Percentiles rank a stretch among this genome's conserved stretches.
Conservation (phyloP, 1,140 invertebrate genomes). For the Zaprionus nigranus region DNA sequence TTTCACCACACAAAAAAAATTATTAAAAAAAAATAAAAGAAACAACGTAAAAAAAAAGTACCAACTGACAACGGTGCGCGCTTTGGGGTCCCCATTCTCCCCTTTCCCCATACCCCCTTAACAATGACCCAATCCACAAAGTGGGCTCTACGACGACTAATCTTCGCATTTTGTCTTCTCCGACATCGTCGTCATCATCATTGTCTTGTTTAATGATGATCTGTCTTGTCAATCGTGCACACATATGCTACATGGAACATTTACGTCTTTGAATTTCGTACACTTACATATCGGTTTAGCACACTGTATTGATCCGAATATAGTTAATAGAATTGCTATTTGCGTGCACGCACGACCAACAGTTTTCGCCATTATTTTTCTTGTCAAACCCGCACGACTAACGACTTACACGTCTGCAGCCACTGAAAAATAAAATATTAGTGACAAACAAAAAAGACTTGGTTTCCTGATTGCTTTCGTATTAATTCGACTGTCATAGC, state of each 20-base stretch:
- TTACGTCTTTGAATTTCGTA: conserved; percentile 7
- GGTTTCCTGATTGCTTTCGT: conserved; percentile 5
- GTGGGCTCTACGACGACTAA: conserved; percentile 29
- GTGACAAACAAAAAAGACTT: conserved; percentile 37
- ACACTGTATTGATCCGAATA: conserved; percentile 51
- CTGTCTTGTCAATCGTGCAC: conserved; percentile 31
- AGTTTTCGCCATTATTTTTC: conserved; percentile 74
- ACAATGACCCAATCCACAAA: background rate
- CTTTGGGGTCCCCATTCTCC: conserved; percentile 22
- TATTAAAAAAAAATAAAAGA: conserved; percentile 46
- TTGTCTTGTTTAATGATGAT: conserved; percentile 31
- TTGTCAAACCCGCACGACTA: conserved; percentile 47
- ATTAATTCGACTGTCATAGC: conserved; percentile 10
- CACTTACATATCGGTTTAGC: conserved; percentile 62
- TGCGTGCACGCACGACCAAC: conserved; percentile 72
- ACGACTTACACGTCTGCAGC: conserved; percentile 41
- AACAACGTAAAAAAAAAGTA: conserved; percentile 61
- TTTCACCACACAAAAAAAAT: conserved; percentile 61
- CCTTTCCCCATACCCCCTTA: background rate
- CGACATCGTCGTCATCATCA: conserved; percentile 40
- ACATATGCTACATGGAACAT: conserved; percentile 1
- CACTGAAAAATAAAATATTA: conserved; percentile 57
- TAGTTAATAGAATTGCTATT: conserved; percentile 65
- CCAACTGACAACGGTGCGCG: conserved; percentile 47
- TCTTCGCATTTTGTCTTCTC: conserved; percentile 46